A percentile compares a stretch with the other conserved stretches of the same genome.
Evolutionary conservation across 2,888 invertebrate genomes (phyloP).

Genomic region (Pyrocoelia pectoralis): DNA sequence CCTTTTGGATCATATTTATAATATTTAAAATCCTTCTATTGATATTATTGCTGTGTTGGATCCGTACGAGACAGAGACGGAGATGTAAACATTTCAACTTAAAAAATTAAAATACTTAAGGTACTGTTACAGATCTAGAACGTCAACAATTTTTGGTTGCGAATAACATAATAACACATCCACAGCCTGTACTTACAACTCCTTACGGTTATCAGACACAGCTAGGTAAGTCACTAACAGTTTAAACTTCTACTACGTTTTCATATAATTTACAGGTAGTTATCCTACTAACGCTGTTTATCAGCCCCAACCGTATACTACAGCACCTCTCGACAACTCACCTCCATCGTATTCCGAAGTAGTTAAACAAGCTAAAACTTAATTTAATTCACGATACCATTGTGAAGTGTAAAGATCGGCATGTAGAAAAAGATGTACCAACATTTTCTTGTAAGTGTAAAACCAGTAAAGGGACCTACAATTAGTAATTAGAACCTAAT

Average conservation of each 20-base stretch:
- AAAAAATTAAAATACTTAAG: too few species aligned
- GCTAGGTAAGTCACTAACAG: not conserved
- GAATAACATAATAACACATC: not conserved
- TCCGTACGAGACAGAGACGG: not conserved
- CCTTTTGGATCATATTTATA: not conserved
- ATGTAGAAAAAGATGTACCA: too few species aligned
- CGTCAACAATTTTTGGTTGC: not conserved
- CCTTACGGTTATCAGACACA: not conserved
- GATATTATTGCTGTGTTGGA: not conserved
- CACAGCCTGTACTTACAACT: not conserved
- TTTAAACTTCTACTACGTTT: not conserved
- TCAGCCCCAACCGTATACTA: not conserved
- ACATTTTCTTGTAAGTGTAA: too few species aligned
- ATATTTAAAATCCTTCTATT: not conserved
- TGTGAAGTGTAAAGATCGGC: not conserved
- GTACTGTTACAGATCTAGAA: not conserved
- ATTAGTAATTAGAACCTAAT: too few species aligned
- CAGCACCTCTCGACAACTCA: not conserved
- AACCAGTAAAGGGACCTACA: too few species aligned
- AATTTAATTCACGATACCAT: too few species aligned
- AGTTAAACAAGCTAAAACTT: not conserved
- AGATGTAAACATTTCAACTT: not conserved
- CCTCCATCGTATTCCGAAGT: not conserved
- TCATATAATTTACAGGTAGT: not conserved
- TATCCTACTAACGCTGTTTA: too few species aligned